Percentiles rank a stretch among this genome's conserved stretches.
phyloP scores from a whole-genome alignment of 2,113 vertebrate species.

The Microcebus murinus region DNA sequence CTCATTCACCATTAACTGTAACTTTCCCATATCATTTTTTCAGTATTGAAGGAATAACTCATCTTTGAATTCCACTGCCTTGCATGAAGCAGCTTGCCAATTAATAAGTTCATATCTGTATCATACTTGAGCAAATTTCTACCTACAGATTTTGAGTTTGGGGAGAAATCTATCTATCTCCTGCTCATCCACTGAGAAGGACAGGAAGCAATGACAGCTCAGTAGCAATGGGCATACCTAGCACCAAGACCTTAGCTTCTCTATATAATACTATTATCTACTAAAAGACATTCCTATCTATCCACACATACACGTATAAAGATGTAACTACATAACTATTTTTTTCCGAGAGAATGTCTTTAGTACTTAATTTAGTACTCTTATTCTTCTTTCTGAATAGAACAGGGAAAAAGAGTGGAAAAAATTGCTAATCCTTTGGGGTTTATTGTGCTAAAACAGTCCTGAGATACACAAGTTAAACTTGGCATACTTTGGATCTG shows the following conservation, averaged over 20 bases:
- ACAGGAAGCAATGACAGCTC: not conserved
- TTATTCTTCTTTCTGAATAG: conserved; percentile 46
- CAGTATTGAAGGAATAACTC: not conserved
- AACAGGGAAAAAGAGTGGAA: conserved; percentile 35
- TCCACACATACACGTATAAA: not conserved
- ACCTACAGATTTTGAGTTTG: not conserved
- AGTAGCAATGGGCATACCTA: not conserved
- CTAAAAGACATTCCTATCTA: not conserved
- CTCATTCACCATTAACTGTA: not conserved
- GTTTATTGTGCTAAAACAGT: conserved; percentile 80
- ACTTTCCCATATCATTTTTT: not conserved
- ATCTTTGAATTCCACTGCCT: not conserved
- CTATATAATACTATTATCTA: not conserved
- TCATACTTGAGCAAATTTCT: not conserved
- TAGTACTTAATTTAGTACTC: not conserved
- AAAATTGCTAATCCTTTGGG: conserved; percentile 78
- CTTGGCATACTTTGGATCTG: conserved; percentile 82
- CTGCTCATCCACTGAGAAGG: not conserved
- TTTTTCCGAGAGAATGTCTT: conserved; percentile 45
- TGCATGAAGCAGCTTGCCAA: not conserved
- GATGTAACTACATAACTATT: not conserved
- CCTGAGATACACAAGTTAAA: conserved; percentile 82
- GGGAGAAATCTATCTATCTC: not conserved
- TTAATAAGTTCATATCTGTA: not conserved
- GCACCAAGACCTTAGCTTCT: not conserved